Base-by-base conservation (phyloP, 2,113 vertebrate species). In the Colossoma macropomum region DNA sequence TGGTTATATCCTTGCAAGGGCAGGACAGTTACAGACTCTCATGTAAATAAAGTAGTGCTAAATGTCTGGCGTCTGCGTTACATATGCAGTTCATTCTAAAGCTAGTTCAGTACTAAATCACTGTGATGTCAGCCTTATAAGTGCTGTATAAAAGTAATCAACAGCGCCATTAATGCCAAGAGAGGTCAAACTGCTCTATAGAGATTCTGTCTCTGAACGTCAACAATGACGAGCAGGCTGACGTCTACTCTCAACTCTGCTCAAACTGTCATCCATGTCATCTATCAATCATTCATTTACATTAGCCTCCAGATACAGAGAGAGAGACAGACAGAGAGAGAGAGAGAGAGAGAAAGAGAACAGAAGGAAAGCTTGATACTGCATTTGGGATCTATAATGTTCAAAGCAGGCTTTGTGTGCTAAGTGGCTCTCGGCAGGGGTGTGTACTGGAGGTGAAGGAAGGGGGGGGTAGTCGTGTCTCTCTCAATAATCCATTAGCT, bases 401-500 rank as follows among this genome's bases (percentile, higher is more conserved):
- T 92, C 92, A 89, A 90, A 89, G 87, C 90, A 88, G 81, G 68
- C 83, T 85, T 85, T 87, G 84, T 87, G 81, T 84, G 73, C 75
- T 83, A 83, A 83, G 86, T 83, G 81, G 81, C 68, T 90, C 71
- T 66, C 65, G 19, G 84, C 15, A 76, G 63, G 79, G 76, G 87
- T 86, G 79, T 81, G 34, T 65, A 82, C 75, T 76, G 32, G 72
- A 75, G 85, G 90, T 95, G 92, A 95, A 92, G 94, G 94, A 90
- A 59, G 78, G 77, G 86, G 87, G 91, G 92, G 84, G 73, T 52
- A 89, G 92, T 89, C 92, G 89, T 90, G 91, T 81, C 92, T 94
- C 93, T 81, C 92, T 94, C 92, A 89, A 92, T 92, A 94, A 94
- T 92, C 94, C 95, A 95, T 95, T 95, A 95, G 95, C 93, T 96